Conservation (phyloP, 2,797 vertebrate species). For the Phoeniculus purpureus region DNA sequence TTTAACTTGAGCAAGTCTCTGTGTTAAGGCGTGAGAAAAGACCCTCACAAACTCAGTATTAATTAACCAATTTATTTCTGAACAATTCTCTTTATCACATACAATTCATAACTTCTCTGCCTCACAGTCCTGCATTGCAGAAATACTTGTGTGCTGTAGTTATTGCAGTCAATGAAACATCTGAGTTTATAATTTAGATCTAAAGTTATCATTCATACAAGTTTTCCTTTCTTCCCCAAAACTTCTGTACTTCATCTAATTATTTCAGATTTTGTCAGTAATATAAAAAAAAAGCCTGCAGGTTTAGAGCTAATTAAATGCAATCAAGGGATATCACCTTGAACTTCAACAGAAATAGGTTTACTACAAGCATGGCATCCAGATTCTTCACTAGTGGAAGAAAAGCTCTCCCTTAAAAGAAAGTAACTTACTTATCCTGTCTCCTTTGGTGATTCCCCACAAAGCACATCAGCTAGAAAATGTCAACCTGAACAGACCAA, state of each 20-base stretch:
- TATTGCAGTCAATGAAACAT: neutral
- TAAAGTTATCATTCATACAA: neutral
- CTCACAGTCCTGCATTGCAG: neutral
- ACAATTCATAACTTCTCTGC: neutral
- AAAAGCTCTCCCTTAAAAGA: conserved; percentile 16
- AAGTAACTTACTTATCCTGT: neutral
- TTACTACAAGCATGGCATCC: neutral
- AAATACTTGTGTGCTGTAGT: neutral
- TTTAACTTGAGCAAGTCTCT: neutral
- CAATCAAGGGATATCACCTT: neutral
- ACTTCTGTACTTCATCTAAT: neutral
- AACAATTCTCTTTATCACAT: neutral
- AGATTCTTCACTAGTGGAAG: neutral
- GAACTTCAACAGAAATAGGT: neutral
- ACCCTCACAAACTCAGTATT: neutral
- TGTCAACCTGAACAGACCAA: neutral
- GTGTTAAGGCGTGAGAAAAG: neutral
- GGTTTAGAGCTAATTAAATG: conserved; percentile 29
- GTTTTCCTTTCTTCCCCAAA: neutral
- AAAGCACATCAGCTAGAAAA: neutral
- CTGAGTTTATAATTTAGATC: neutral
- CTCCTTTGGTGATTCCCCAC: fast-evolving
- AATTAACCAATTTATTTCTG: neutral
- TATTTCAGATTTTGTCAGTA: neutral
- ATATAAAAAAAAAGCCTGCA: neutral